Base-by-base conservation (phyloP, 2,797 vertebrate genomes). In the Chaetophractus vellerosus region DNA sequence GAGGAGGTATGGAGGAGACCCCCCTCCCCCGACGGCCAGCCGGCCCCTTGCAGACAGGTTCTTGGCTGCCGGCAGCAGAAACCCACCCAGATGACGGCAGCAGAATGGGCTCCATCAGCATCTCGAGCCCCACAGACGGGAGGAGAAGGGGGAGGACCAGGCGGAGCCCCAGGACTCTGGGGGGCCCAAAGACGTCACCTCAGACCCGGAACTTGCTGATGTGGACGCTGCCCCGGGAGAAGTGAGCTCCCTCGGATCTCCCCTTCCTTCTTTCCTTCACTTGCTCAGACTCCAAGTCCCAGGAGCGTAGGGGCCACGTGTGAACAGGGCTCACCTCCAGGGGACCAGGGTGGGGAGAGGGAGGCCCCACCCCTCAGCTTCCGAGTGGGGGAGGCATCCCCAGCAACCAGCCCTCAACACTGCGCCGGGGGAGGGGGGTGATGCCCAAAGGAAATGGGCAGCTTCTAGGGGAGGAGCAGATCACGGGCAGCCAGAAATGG, bases 371-470 rank as follows among this genome's bases (percentile, higher is more conserved):
- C 28, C 69, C 24, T 71, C 19, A 0, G n/a, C n/a, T 31, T 31
- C 41, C n/a, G n/a, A 16, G 19, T 0, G 41, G 18, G 8, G 24
- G 7, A 33, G 1, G 4, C 2, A 6, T 11, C 64, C 10, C 63
- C 31, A 0, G 55, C 36, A 57, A 11, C 9, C 4, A 38, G 9
- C 33, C 28, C 74, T 7, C 1, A 33, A 16, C 31, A 23, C 23
- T 24, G 6, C 26, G 52, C 18, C 0, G 0, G n/a, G n/a, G 24
- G 50, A 24, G 18, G 61, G 2, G 5, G n/a, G 24, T 0, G 1
- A 19, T 1, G 52, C 68, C 26, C 61, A 41, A 48, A 93, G 50
- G 50, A 86, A 4, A 0, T 0, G 1, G 12, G 33, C 55, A 41
- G 59, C 23, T 48, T 82, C 28, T 48, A 0, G 38, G 28, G 19